phyloP scores from a whole-genome alignment of 2,888 invertebrate species.

The Catocala fraxini region DNA sequence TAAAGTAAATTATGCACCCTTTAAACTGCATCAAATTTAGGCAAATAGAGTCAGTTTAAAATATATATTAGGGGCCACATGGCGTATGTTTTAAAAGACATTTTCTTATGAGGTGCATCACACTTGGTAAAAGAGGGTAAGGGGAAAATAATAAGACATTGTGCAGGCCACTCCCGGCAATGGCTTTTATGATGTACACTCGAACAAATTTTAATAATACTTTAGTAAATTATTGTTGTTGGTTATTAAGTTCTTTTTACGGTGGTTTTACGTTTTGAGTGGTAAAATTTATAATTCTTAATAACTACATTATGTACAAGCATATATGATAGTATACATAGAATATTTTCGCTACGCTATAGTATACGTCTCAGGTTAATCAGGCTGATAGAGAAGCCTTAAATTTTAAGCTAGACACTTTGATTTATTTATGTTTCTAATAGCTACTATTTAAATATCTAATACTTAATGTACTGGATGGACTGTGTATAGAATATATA shows the following conservation, averaged over 20 bases:
- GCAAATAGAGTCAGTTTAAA: conserved; percentile 78
- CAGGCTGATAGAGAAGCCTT: too few species aligned
- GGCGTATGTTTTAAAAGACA: conserved; percentile 76
- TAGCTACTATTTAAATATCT: too few species aligned
- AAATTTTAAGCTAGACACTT: too few species aligned
- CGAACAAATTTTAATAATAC: conserved; percentile 45
- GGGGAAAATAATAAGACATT: conserved; percentile 66
- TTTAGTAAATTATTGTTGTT: conserved; percentile 41
- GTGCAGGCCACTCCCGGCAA: conserved; percentile 55
- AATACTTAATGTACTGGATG: too few species aligned
- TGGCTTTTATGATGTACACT: conserved; percentile 48
- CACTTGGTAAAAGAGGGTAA: conserved; percentile 61
- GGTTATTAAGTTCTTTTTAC: conserved; percentile 15
- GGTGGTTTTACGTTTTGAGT: not conserved
- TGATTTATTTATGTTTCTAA: too few species aligned
- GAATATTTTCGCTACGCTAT: too few species aligned
- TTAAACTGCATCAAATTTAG: conserved; percentile 83
- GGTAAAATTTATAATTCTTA: too few species aligned
- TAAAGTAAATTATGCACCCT: conserved; percentile 86
- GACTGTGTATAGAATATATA: too few species aligned
- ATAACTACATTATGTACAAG: too few species aligned
- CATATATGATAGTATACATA: too few species aligned
- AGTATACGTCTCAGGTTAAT: too few species aligned
- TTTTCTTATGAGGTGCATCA: conserved; percentile 71
- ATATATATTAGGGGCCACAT: conserved; percentile 80